These are phyloP conservation scores for Megaceryle torquata DNA, from an alignment of 2,113 vertebrate genomes.

Conservation along the genomic window DNA sequence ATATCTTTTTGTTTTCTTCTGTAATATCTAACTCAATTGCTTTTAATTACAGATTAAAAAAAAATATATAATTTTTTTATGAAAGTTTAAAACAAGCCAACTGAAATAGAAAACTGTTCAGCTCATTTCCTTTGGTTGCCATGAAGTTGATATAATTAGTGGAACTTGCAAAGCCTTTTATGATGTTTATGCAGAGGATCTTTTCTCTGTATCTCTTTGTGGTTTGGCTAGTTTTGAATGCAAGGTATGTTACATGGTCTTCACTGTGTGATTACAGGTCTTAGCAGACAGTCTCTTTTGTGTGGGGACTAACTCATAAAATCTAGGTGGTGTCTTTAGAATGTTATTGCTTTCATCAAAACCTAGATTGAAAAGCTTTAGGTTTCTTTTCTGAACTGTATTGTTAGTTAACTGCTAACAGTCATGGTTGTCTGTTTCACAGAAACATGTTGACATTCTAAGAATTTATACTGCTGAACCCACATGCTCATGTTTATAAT, in stretches of 20 bases:
- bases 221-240: background rate
- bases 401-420: background rate
- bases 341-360: constrained; percentile 17
- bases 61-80: background rate
- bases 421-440: background rate
- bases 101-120: background rate
- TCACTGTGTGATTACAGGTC: background rate
- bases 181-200: background rate
- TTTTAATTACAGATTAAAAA: background rate
- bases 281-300: background rate
- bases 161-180: background rate
- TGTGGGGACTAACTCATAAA: background rate
- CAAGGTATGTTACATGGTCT: background rate
- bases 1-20: background rate
- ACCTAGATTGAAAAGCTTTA: background rate
- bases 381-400: background rate
- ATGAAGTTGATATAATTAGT: background rate
- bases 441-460: background rate
- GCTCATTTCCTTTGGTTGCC: background rate
- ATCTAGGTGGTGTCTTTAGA: background rate
- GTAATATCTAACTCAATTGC: background rate
- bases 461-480: background rate
- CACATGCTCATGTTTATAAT: background rate
- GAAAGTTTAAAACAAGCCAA: background rate
- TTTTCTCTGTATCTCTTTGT: background rate